Evolutionary conservation across 2,113 vertebrate genomes (phyloP), one percentile per base, ranked within the genome.

Genomic region (Oncorhynchus keta): DNA sequence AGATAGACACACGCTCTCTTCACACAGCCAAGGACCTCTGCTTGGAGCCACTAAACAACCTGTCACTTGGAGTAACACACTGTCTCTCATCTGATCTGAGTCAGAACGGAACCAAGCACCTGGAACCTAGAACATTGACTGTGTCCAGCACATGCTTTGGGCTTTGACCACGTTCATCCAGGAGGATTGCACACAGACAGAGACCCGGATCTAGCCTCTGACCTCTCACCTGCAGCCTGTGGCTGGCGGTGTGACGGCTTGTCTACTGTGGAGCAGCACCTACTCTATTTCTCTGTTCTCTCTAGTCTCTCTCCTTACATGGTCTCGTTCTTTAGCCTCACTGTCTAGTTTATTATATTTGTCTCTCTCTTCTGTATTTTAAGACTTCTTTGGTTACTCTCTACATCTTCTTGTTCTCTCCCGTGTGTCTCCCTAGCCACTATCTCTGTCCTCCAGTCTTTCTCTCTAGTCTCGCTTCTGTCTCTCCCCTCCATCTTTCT

Each of bases 171-270:
- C 55, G 18, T 57, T 20, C 55, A 57, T 20, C 55, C 55, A 20
- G 16, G 55, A 57, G 18, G 55, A 57, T 57, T 57, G 68, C 62
- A 79, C 35, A 16, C 76, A 16, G 30, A 72, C 28, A 62, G 3
- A 22, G n/a, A 62, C 71, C 59, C 5, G 8, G 59, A 62, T 55
- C 51, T 55, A 55, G 1, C 51, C 51, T 55, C 5, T 55, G 51
- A 18, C 51, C 13, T 55, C 51, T 55, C 1, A 55, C n/a, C n/a
- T 62, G 59, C 7, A 62, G 11, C 8, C 59, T 62, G 59, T 62
- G 4, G n/a, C 68, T 72, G 30, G 45, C 55, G 14, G 74, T 80
- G 75, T 62, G n/a, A 62, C n/a, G 59, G n/a, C n/a, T 62, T 5
- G n/a, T n/a, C 59, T 22, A 22, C 59, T 22, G 59, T n/a, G 59